Evolutionary conservation across 2,797 vertebrate genomes (phyloP), one percentile per base, ranked within the genome.

Genomic region (Emydoidea blandingii): DNA sequence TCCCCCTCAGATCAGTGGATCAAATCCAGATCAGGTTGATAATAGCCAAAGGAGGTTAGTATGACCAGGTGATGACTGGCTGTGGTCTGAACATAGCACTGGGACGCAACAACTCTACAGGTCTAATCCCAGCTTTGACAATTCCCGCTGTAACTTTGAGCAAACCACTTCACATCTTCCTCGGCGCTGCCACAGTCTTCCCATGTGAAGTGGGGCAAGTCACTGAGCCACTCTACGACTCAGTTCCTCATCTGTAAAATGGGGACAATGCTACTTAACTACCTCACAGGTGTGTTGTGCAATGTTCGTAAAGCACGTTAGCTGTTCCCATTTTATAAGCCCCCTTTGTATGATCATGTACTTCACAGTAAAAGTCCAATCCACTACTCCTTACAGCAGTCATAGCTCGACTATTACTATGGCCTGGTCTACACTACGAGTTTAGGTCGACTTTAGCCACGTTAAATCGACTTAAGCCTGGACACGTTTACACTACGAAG

Each of bases 11-110:
- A 68, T 76, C 74, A 37, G 87, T 79, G 34, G 53, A 80, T 91
- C 88, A 81, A 82, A 47, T 89, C 85, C 78, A 93, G 79, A 92
- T 87, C 52, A 87, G 44, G 52, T 54, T 92, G 83, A 90, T 83
- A 91, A 68, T 92, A 96, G 19, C 74, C 82, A 23, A 91, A 89
- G 92, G 52, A n/a, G 49, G 41, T n/a, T 62, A 4, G 65, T 91
- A 53, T 29, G 37, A 57, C 74, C 83, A 89, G 37, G 29, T 92
- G 86, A 18, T 19, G 3, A 5, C n/a, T 92, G 47, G 84, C 84
- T 92, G 49, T 76, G 89, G 59, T 87, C 86, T 84, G 88, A 88
- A 87, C 8, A 65, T 8, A 62, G 41, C 81, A 41, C 2, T 89
- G 85, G 89, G 25, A 1, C 50, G 11, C 68, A 47, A 44, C 44